Evolutionary conservation across 2,888 invertebrate genomes (phyloP).

Genomic region (Microctonus aethiopoides): DNA sequence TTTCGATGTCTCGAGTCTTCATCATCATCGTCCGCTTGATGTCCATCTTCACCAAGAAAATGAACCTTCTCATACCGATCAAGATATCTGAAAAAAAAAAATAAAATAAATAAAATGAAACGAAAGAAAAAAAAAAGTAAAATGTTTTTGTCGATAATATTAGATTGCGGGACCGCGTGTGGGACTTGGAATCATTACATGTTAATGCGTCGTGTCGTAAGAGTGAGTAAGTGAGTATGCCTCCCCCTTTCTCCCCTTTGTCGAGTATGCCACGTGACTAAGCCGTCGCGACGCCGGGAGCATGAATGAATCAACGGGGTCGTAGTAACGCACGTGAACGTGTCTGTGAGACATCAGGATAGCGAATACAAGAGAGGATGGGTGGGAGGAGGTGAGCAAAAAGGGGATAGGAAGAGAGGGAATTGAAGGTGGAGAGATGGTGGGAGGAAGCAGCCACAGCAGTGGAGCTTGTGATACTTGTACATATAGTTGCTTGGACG

Average conservation of each 20-base stretch:
- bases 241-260: not conserved
- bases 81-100: constrained; percentile 72
- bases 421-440: constrained; percentile 36
- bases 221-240: constrained; percentile 5
- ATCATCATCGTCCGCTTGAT: constrained; percentile 83
- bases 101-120: not conserved
- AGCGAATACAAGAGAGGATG: not conserved
- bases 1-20: constrained; percentile 79
- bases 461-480: constrained; percentile 26
- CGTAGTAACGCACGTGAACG: constrained; percentile 34
- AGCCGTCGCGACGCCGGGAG: constrained; percentile 36
- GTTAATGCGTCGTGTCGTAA: constrained; percentile 6
- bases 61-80: constrained; percentile 91
- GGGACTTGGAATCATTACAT: not conserved
- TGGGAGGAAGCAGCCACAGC: constrained; percentile 37
- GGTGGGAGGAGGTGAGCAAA: constrained; percentile 25
- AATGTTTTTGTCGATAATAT: not conserved
- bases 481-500: constrained; percentile 26
- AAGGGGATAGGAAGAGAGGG: constrained; percentile 20
- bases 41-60: constrained; percentile 87
- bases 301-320: constrained; percentile 42
- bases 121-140: not conserved
- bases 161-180: constrained; percentile 2
- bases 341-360: constrained; percentile 21
- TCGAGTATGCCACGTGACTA: constrained; percentile 38